These are phyloP conservation scores for Eulemur coronatus DNA, from an alignment of 2,797 vertebrate species.

Conservation along the genomic window DNA sequence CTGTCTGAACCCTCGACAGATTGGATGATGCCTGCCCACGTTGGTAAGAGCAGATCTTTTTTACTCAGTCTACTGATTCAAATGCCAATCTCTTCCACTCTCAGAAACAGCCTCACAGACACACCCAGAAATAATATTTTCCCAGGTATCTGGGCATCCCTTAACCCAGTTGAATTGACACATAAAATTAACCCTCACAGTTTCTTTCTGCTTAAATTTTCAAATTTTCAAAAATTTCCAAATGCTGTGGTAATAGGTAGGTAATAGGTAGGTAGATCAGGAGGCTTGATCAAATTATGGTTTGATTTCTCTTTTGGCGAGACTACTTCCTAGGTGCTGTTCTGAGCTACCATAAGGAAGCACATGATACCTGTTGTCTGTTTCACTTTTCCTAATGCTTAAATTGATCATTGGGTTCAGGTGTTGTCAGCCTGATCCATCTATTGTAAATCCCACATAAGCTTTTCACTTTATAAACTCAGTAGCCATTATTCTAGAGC, in stretches of 20 bases:
- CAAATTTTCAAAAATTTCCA: slow-evolving; percentile 20
- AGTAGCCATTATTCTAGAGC: not conserved
- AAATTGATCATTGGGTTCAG: not conserved
- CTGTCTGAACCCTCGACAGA: not conserved
- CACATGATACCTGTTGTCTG: not conserved
- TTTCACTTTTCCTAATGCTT: not conserved
- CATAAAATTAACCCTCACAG: not conserved
- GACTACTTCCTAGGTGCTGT: not conserved
- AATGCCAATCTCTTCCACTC: not conserved
- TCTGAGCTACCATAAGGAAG: not conserved
- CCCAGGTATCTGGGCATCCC: not conserved
- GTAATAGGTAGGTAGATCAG: not conserved
- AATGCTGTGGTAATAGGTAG: not conserved
- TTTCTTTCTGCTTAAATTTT: slow-evolving; percentile 52
- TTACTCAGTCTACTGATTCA: not conserved
- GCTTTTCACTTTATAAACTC: not conserved
- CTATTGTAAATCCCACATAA: not conserved
- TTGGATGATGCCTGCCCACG: not conserved
- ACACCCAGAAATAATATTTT: not conserved
- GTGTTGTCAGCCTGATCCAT: not conserved
- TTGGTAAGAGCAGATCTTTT: not conserved
- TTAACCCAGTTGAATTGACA: not conserved
- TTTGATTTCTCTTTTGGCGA: not conserved
- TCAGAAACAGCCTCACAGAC: not conserved
- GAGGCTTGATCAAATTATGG: not conserved